Evolutionary conservation across 2,113 vertebrate genomes (phyloP).

Genomic region (Notarius quadriscutis): DNA sequence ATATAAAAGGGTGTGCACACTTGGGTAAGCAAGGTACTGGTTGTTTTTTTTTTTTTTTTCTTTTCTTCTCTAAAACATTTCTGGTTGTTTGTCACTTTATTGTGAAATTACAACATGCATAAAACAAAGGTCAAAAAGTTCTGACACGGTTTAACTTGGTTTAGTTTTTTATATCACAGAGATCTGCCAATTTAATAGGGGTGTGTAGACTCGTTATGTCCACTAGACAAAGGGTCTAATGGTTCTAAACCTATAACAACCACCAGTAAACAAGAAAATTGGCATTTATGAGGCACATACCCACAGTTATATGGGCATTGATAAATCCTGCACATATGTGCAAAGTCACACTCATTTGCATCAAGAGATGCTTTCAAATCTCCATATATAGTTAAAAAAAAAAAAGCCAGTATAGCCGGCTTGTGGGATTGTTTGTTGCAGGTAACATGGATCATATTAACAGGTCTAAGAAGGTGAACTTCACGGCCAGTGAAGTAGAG

Average conservation of each 20-base stretch:
- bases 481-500: background rate
- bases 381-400: background rate
- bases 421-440: background rate
- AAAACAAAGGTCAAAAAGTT: too few species aligned
- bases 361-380: background rate
- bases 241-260: background rate
- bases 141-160: too few species aligned
- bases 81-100: too few species aligned
- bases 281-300: background rate
- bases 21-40: too few species aligned
- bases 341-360: background rate
- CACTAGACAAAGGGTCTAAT: background rate
- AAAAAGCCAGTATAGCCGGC: background rate
- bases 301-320: background rate
- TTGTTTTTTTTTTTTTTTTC: too few species aligned
- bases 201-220: background rate
- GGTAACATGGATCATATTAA: background rate
- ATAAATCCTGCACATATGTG: background rate
- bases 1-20: too few species aligned
- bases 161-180: too few species aligned
- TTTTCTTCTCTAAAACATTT: too few species aligned
- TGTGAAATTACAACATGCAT: too few species aligned
- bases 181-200: too few species aligned
- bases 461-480: background rate
- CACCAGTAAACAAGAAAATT: background rate